phyloP scores from a whole-genome alignment of 1,140 invertebrate species.

The Drosophila varians region DNA sequence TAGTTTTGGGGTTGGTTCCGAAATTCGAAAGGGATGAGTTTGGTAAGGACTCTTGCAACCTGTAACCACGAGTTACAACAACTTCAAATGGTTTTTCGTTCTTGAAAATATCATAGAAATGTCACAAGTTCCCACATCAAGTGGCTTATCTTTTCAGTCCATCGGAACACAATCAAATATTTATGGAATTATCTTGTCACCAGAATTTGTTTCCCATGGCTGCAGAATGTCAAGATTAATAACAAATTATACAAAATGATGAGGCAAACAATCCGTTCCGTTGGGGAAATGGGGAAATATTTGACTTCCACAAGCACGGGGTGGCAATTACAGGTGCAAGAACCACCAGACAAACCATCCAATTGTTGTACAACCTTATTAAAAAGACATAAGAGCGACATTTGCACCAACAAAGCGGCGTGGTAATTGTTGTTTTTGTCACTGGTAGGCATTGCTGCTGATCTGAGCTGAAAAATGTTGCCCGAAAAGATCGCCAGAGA shows the following conservation, averaged over 20 bases:
- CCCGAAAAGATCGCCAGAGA: conserved; percentile 45
- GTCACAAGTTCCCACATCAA: neutral
- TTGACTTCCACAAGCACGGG: conserved; percentile 2
- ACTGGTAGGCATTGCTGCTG: neutral
- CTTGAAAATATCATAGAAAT: too few species aligned
- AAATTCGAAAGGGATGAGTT: too few species aligned
- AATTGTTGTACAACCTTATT: conserved; percentile 68
- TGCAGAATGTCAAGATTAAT: conserved; percentile 6
- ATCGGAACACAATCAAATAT: neutral
- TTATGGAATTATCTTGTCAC: conserved; percentile 1
- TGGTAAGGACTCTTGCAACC: neutral
- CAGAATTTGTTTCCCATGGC: neutral
- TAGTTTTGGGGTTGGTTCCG: conserved; percentile 41
- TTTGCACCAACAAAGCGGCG: too few species aligned
- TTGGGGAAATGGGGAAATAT: neutral
- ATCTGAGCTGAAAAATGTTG: conserved; percentile 5
- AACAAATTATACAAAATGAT: conserved; percentile 28
- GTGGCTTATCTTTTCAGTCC: neutral
- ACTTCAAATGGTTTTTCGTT: neutral
- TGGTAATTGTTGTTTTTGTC: conserved; percentile 23
- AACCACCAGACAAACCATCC: neutral
- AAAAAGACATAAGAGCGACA: conserved; percentile 73
- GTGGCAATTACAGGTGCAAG: too few species aligned
- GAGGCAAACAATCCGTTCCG: neutral
- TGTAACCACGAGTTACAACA: neutral